Base-by-base conservation (phyloP, 2,888 invertebrate genomes). In the Notocelia uddmanniana region DNA sequence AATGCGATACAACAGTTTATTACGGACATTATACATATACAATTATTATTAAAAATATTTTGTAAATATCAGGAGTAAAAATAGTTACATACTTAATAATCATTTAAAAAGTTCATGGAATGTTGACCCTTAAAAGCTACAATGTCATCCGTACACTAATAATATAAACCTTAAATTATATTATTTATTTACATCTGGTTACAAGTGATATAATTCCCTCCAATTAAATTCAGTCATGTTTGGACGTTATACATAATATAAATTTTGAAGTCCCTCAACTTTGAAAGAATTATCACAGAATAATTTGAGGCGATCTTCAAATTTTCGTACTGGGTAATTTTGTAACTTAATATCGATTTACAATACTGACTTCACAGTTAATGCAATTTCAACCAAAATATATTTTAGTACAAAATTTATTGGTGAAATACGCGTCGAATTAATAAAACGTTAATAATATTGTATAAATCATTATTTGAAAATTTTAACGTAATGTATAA, bases 221-320 rank as follows among this genome's bases (percentile, higher is more conserved):
- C 79, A 83, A 54, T 82, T 79, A 82, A 69, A 73, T 74, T 70
- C 77, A 77, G 77, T 77, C 77, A 75, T 72, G 67, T 75, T 74
- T 76, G 75, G 72, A 76, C 57, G 66, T 58, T 55, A 74, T 60
- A 68, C 67, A 68, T 68, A 75, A 72, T 76, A 74, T 73, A 81
- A 74, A 84, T 88, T 89, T 91, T 91, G 92, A 93, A 93, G 93
- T 79, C 81, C 93, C 93, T 87, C 93, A 91, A 87, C 83, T 75
- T 89, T 89, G 89, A 89, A 88, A 92, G 88, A 91, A 86, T 90
- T 93, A 93, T 93, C 93, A 93, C 93, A 93, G 93, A 92, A 92
- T 88, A 87, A 85, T 87, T 86, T 90, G 93, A 93, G 93, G 93
- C 80, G 77, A 83, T 78, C 89, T 93, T 89, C 93, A 93, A 92